Base-by-base conservation (phyloP, 2,113 vertebrate genomes). In the Grallaria varia region DNA sequence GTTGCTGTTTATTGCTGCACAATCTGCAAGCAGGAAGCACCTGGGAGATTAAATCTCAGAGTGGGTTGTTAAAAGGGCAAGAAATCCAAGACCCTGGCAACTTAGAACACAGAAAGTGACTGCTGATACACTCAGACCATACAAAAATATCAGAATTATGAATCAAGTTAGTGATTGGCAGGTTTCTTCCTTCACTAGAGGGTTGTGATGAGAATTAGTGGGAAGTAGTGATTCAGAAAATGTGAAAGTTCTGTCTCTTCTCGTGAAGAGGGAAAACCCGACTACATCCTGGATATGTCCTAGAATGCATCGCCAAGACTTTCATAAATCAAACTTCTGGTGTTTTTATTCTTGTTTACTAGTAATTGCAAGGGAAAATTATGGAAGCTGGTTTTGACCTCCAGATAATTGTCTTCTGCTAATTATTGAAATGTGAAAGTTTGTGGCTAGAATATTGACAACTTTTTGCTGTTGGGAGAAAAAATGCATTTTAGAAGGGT, bases 11-110 rank as follows among this genome's bases (percentile, higher is more conserved):
- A 92, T 94, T 94, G 79, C 94, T 86, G 83, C 55, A 71, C 66
- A 78, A 45, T 88, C 85, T 80, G 56, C 90, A 95, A 94, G 95
- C 94, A 95, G 95, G 95, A 96, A 96, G 71, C 91, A 96, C 95
- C 95, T 97, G 96, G 85, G 85, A 96, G 79, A 94, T 92, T 93
- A 95, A 95, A 90, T 85, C 89, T 96, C 72, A 33, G 84, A n/a
- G 35, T 52, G 58, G 30, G 37, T 93, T 92, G 80, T 95, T 95
- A 95, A 93, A 93, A 89, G 76, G 44, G 67, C 39, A 95, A 63
- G 93, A 97, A 96, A 93, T 89, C 14, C 44, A 78, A 94, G 90
- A 88, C 66, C 19, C 52, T 88, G 88, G 45, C 60, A 93, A 42
- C 12, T 71, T 79, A 28, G 66, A 66, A 79, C 44, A 66, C 17